Base-by-base conservation (phyloP, 2,113 vertebrate species). In the Indri indri region DNA sequence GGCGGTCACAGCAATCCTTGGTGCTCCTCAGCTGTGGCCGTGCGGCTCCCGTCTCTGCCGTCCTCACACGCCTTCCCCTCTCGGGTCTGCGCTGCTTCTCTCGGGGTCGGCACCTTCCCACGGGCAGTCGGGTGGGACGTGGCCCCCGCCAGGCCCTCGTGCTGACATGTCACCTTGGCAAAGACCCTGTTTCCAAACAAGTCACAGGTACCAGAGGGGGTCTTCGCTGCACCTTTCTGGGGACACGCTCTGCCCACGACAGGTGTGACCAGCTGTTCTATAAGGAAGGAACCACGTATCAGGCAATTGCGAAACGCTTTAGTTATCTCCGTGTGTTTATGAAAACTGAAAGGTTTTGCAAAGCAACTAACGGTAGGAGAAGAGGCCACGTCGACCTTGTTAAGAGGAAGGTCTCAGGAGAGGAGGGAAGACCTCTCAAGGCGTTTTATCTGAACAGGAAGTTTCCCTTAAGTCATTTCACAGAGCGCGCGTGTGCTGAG, bases 61-160 rank as follows among this genome's bases (percentile, higher is more conserved):
- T n/a, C 34, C 6, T 45, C 3, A 0, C 6, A 0, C 1, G 20
- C 1, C 0, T 1, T 61, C 59, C 23, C 23, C 80, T n/a, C n/a
- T 16, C 10, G 20, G 14, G 0, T 65, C 73, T 73, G 32, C 0
- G 2, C 47, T 47, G 47, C 47, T 47, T 47, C 47, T 47, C 47
- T 47, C 40, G 47, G n/a, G 47, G 47, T 47, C 47, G 8, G 47
- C 47, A 42, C 40, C 37, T 76, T 57, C 40, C 14, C 8, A 0
- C 8, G 8, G 9, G 42, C 52, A 17, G 52, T 52, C 52, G 17
- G 52, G 52, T 17, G 52, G 52, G 52, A 52, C 16, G 5, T 5
- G 52, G 5, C 1, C 52, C 16, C 52, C 3, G 2, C 52, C 52
- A 52, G 52, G 52, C 52, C 37, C 37, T 54, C 45, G 2, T 4